phyloP scores from a whole-genome alignment of 2,888 invertebrate species.

The Muscina levida region DNA sequence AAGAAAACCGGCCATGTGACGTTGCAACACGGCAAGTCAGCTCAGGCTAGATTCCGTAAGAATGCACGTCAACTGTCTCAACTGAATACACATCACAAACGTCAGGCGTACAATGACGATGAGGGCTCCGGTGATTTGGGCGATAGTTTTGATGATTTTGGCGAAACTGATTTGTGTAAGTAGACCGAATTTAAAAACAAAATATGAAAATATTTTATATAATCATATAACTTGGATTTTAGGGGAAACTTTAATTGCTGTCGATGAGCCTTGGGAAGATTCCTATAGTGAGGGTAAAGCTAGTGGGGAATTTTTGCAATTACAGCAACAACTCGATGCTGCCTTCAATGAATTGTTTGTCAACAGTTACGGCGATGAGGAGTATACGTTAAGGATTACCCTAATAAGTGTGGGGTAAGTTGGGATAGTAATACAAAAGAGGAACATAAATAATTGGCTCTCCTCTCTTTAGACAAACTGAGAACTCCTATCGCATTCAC shows the following conservation, averaged over 20 bases:
- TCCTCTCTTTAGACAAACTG: conserved; percentile 69
- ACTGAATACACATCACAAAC: conserved; percentile 64
- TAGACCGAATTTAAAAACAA: conserved; percentile 17
- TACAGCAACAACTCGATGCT: conserved; percentile 69
- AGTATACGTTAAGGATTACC: conserved; percentile 68
- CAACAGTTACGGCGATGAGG: conserved; percentile 55
- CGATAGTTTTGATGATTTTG: conserved; percentile 63
- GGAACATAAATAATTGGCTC: not conserved
- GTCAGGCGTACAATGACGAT: conserved; percentile 66
- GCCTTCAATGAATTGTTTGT: conserved; percentile 69
- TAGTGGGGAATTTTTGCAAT: conserved; percentile 66
- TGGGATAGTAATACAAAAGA: too few relatives aligned
- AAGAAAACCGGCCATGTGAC: conserved; percentile 40
- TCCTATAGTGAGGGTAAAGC: conserved; percentile 64
- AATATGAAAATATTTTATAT: not conserved
- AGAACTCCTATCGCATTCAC: conserved; percentile 72
- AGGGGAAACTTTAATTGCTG: conserved; percentile 74
- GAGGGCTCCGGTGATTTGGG: conserved; percentile 69
- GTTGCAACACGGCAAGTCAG: conserved; percentile 15
- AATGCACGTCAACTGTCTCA: conserved; percentile 41
- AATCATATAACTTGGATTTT: not conserved
- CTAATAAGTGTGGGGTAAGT: conserved; percentile 74
- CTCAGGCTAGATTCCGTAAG: not conserved
- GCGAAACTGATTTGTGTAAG: conserved; percentile 70
- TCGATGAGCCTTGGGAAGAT: conserved; percentile 72